phyloP scores from a whole-genome alignment of 2,113 vertebrate species.

The Paedocypris sp. region DNA sequence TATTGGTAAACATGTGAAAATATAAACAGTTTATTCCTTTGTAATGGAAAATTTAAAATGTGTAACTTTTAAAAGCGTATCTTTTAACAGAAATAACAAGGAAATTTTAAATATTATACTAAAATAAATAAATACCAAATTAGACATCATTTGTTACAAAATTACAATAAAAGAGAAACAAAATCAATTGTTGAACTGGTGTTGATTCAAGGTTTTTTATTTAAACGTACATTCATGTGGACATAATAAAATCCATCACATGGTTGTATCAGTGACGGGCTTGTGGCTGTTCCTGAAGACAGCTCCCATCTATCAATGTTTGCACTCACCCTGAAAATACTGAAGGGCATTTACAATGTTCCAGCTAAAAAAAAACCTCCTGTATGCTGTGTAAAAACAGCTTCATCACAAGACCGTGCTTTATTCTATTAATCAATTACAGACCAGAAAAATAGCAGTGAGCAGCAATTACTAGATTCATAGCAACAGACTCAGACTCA shows the following conservation, averaged over 20 bases:
- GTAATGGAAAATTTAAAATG: too few species aligned
- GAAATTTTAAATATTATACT: too few species aligned
- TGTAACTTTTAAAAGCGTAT: too few species aligned
- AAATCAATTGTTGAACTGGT: background rate
- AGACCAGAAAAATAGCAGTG: too few species aligned
- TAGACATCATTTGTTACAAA: background rate
- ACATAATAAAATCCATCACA: slow-evolving; percentile 9
- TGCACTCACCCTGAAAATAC: slow-evolving; percentile 17
- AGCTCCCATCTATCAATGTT: slow-evolving; percentile 23
- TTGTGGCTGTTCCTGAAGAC: background rate
- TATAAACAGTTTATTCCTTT: too few species aligned
- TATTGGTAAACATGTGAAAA: too few species aligned
- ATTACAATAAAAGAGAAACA: background rate
- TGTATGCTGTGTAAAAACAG: background rate
- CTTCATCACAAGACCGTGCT: slow-evolving; percentile 1
- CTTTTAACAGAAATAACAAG: too few species aligned
- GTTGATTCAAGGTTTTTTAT: background rate
- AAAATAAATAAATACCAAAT: too few species aligned
- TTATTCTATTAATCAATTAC: background rate
- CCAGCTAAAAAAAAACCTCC: background rate
- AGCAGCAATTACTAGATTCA: too few species aligned
- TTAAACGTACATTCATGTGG: background rate
- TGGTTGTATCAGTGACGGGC: slow-evolving; percentile 15
- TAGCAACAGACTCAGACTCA: too few species aligned
- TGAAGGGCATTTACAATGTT: background rate